These are phyloP conservation scores for Cydia pomonella DNA, from an alignment of 1,140 invertebrate genomes.

Conservation along the genomic window DNA sequence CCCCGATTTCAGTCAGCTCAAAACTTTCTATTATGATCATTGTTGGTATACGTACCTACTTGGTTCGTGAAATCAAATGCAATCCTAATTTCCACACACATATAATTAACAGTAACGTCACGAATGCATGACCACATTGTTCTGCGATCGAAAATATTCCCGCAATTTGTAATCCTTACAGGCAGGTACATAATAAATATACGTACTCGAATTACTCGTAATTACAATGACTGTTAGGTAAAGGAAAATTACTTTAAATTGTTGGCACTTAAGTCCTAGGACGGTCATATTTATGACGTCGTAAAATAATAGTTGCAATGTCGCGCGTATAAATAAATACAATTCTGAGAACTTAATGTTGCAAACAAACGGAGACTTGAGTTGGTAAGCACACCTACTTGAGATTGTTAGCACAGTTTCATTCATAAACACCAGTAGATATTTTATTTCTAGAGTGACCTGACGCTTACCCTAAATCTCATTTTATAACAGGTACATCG, in stretches of 20 bases:
- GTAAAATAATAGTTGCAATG: slow-evolving; percentile 14
- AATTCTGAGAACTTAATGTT: not conserved
- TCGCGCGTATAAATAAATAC: not conserved
- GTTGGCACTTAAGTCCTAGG: not conserved
- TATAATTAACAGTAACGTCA: not conserved
- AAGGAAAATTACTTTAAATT: not conserved
- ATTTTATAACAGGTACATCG: too few relatives aligned
- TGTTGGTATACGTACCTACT: not conserved
- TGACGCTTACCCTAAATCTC: not conserved
- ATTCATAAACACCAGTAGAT: not conserved
- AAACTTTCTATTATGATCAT: not conserved
- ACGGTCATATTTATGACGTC: not conserved
- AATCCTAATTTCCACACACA: not conserved
- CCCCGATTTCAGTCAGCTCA: not conserved
- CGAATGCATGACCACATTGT: not conserved
- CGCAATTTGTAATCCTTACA: too few relatives aligned
- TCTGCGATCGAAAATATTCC: not conserved
- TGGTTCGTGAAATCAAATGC: not conserved
- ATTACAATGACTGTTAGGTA: not conserved
- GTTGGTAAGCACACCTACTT: not conserved
- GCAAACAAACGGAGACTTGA: not conserved
- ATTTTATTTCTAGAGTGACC: not conserved
- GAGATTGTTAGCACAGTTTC: not conserved
- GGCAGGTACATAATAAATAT: not conserved
- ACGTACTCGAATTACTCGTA: not conserved